Base-by-base conservation (phyloP, 92 coral and sea anemone genomes). In the Palythoa grandis region DNA sequence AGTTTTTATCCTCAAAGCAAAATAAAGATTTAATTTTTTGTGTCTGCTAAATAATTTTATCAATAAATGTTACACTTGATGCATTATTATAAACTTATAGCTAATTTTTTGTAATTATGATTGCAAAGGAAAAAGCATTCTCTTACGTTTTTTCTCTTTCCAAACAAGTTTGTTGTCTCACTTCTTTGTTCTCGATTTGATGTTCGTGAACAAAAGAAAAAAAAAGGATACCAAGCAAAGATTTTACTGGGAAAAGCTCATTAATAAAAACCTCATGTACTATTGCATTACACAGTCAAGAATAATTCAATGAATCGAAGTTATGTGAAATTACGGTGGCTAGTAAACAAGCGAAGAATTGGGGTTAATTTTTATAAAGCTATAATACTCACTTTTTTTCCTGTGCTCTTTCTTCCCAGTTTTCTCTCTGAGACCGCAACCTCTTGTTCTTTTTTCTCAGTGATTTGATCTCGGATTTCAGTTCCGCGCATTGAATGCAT, bases 371-470 rank as follows among this genome's bases (percentile, higher is more conserved):
- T 57, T 37, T 69, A 47, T 63, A 84, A 20, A 58, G 22, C 19
- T 58, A 58, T 53, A 37, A 38, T 71, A 61, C 88, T 76, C 17
- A 86, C 88, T 63, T 74, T 76, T 58, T 66, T 65, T 39, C 75
- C 22, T 40, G 48, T 25, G 84, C 88, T 0, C 39, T 63, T 76
- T 74, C 84, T 86, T 86, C 60, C 88, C 84, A 77, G 20, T 65
- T 86, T 77, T 86, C 77, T 57, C 71, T 86, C 77, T 77, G 89
- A 11, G 89, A 77, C 43, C 84, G 70, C 70, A 77, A 68, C 60
- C 85, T 86, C 63, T 53, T 47, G 85, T 86, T 77, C 77, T 78
- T 73, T 75, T 77, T 65, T 74, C 69, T 83, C 23, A 86, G 85
- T 15, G 47, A 20, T 72, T 76, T 86, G 22, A 86, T 86, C 50